Conservation (phyloP, 92 coral and sea anemone species). For the Epizoanthus scotinus region DNA sequence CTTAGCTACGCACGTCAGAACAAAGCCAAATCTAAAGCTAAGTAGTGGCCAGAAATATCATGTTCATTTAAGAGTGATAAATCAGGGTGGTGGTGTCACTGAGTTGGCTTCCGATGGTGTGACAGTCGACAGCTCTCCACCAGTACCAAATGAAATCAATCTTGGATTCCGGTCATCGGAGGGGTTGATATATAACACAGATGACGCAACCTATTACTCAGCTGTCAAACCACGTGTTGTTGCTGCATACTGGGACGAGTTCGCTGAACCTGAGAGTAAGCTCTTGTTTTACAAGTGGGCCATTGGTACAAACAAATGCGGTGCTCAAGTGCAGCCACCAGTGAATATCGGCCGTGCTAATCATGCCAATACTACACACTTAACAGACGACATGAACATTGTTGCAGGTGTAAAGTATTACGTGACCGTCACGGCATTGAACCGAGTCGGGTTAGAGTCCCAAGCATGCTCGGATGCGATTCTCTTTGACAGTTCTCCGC, state of each 20-base stretch:
- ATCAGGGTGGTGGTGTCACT: slow-evolving; percentile 72
- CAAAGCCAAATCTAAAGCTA: slow-evolving; percentile 52
- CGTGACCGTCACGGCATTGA: slow-evolving; percentile 75
- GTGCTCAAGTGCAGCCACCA: slow-evolving; percentile 87
- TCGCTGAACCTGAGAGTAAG: slow-evolving; percentile 82
- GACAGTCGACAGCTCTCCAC: slow-evolving; percentile 79
- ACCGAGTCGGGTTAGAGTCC: slow-evolving; percentile 78
- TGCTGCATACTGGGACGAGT: slow-evolving; percentile 71
- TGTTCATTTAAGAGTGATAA: slow-evolving; percentile 66
- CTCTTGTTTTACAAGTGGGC: slow-evolving; percentile 97
- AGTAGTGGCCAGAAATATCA: slow-evolving; percentile 70
- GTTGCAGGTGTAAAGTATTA: slow-evolving; percentile 70
- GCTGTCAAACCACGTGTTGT: slow-evolving; percentile 55
- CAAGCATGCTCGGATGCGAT: slow-evolving; percentile 82
- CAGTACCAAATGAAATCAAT: slow-evolving; percentile 53
- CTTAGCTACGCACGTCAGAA: slow-evolving; percentile 81
- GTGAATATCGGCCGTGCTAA: slow-evolving; percentile 73
- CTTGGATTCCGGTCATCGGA: slow-evolving; percentile 54
- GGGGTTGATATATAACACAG: slow-evolving; percentile 58
- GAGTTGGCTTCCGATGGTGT: slow-evolving; percentile 86
- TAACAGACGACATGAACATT: slow-evolving; percentile 58
- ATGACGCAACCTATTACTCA: slow-evolving; percentile 55
- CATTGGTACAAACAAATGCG: slow-evolving; percentile 82
- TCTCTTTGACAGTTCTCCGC: slow-evolving; percentile 72
- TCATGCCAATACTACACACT: slow-evolving; percentile 66